Conservation (phyloP, 2,888 invertebrate genomes). For the Diarsia rubi region DNA sequence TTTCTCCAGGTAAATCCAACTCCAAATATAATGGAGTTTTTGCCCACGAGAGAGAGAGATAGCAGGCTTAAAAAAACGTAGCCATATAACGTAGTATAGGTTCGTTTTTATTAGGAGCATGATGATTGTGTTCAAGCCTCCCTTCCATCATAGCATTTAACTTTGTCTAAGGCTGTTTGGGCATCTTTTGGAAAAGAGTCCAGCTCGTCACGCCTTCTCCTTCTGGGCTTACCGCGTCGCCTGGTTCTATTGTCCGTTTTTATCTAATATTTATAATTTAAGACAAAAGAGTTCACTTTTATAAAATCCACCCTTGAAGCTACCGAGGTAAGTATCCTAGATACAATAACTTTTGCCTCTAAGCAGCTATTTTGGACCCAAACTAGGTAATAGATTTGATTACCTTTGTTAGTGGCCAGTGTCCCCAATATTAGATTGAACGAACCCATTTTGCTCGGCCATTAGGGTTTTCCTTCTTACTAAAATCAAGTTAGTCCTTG, state of each 20-base stretch:
- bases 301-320: background rate
- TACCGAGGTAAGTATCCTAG: background rate
- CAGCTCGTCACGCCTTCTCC: too few relatives aligned
- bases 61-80: background rate
- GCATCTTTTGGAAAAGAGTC: too few relatives aligned
- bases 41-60: background rate
- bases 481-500: background rate
- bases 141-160: too few relatives aligned
- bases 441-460: background rate
- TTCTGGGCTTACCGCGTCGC: too few relatives aligned
- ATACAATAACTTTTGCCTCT: background rate
- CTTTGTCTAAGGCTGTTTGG: too few relatives aligned
- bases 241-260: too few relatives aligned
- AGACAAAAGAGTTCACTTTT: background rate
- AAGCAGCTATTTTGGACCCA: background rate
- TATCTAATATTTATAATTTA: too few relatives aligned
- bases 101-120: too few relatives aligned
- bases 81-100: too few relatives aligned
- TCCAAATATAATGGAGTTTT: background rate
- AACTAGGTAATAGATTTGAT: background rate
- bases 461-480: background rate
- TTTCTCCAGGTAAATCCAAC: too few relatives aligned
- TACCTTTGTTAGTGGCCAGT: constrained; percentile 4
- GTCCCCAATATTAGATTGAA: constrained; percentile 4
- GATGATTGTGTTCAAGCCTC: too few relatives aligned